Evolutionary conservation across 2,888 invertebrate species (phyloP), one percentile per base, ranked within the genome.

Genomic region (Drosophila yooni): DNA sequence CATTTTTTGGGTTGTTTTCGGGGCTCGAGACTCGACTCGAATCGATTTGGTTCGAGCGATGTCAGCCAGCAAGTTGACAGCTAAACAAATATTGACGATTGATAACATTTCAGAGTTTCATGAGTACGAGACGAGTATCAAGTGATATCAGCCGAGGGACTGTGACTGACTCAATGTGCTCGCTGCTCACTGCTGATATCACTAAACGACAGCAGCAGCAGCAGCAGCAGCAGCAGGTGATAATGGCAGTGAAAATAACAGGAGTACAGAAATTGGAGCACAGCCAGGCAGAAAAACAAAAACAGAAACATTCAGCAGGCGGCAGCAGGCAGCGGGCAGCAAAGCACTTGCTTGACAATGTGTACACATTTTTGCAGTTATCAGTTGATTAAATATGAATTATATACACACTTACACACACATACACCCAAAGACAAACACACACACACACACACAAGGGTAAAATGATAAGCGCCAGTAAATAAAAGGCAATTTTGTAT

Each of bases 351-450:
- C 40, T 60, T 73, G 74, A 81, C 67, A 81, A 70, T 59, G 54
- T 50, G 56, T 58, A 68, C 63, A 82, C 68, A 77, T 62, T 82
- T 77, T 62, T 78, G 59, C 72, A 82, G 83, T 83, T 86, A 86
- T 86, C 85, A 86, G 90, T 86, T 86, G 85, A 86, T 90, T 86
- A 90, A 86, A 86, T 90, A 86, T 88, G 90, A 90, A 90, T 86
- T 88, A 86, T 76, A 85, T 64, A 83, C 61, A 84, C 76, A 76
- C 60, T 88, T 56, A 63, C 6, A 48, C 40, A 57, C 36, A 36
- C 29, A 62, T 36, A 70, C 48, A 21, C 21, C 36, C 46, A 25
- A 13, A 27, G 15, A 38, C 25, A 57, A 0, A 46, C n/a, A 57
- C 15, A 25, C 7, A 31, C 8, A 43, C n/a, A 40, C 38, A 57